Conservation (phyloP, 2,113 vertebrate genomes). For the Silurus glanis region DNA sequence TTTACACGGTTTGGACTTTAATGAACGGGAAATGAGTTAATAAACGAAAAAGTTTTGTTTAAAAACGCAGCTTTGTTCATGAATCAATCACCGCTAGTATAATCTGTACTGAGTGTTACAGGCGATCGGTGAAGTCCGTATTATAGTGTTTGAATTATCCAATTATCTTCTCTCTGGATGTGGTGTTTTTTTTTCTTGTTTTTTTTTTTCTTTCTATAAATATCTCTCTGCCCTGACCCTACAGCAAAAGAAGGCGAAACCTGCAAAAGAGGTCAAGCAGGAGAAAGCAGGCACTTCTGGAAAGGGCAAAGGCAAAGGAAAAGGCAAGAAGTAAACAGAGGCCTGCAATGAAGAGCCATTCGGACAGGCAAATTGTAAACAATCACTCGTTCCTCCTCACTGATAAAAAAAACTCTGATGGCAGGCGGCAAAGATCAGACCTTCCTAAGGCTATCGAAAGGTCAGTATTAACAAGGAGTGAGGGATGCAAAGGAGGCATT, state of each 20-base stretch:
- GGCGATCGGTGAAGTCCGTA: background rate
- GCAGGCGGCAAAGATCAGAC: conserved; percentile 9
- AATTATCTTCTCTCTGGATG: background rate
- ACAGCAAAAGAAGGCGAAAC: conserved; percentile 84
- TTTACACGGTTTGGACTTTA: too few species aligned
- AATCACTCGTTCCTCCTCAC: background rate
- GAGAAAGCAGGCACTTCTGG: conserved; percentile 77
- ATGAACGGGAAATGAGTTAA: too few species aligned
- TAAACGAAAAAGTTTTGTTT: too few species aligned
- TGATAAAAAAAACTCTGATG: background rate
- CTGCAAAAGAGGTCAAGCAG: conserved; percentile 76
- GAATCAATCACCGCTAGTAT: too few species aligned
- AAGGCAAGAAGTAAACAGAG: conserved; percentile 73
- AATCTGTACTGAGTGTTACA: too few species aligned
- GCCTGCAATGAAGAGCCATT: background rate
- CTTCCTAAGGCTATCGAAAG: background rate
- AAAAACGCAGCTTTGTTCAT: too few species aligned
- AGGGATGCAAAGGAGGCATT: background rate
- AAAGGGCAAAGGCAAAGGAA: conserved; percentile 77
- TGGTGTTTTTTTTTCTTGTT: background rate
- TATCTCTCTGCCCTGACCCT: background rate
- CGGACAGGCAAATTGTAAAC: background rate
- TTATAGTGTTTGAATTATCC: background rate
- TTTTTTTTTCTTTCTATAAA: background rate
- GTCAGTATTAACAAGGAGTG: conserved; percentile 3